Evolutionary conservation across 2,113 vertebrate species (phyloP).

Genomic region (Crotalus helleri): DNA sequence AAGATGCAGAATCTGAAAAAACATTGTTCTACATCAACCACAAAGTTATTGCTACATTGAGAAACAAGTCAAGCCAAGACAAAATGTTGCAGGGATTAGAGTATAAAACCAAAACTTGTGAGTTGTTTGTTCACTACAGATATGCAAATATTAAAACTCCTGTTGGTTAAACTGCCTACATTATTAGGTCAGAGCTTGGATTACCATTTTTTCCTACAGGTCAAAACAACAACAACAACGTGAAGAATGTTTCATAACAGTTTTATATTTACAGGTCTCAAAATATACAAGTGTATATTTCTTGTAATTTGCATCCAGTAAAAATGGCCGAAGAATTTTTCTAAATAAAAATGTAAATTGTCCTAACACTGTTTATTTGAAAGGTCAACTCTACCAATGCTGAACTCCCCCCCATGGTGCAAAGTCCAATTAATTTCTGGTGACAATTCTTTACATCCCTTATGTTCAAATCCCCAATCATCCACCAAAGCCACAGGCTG

Average conservation of each 20-base stretch:
- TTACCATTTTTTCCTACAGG: background rate
- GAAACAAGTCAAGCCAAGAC: background rate
- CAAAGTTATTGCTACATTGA: background rate
- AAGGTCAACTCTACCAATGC: background rate
- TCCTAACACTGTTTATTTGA: background rate
- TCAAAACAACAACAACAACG: background rate
- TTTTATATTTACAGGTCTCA: background rate
- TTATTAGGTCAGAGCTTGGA: background rate
- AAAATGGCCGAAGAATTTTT: background rate
- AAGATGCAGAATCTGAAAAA: background rate
- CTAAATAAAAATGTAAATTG: background rate
- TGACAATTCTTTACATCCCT: background rate
- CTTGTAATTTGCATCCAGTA: background rate
- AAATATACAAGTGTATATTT: background rate
- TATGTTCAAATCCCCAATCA: background rate
- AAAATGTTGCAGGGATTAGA: background rate
- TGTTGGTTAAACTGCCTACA: background rate
- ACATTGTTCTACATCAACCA: too few relatives aligned
- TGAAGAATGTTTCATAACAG: background rate
- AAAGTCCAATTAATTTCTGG: background rate
- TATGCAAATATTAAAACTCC: background rate
- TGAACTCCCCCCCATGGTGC: background rate
- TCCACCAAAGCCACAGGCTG: background rate
- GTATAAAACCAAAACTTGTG: background rate
- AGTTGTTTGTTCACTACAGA: background rate